Conservation (phyloP, 2,113 vertebrate genomes). For the Vulpes ferrilata region DNA sequence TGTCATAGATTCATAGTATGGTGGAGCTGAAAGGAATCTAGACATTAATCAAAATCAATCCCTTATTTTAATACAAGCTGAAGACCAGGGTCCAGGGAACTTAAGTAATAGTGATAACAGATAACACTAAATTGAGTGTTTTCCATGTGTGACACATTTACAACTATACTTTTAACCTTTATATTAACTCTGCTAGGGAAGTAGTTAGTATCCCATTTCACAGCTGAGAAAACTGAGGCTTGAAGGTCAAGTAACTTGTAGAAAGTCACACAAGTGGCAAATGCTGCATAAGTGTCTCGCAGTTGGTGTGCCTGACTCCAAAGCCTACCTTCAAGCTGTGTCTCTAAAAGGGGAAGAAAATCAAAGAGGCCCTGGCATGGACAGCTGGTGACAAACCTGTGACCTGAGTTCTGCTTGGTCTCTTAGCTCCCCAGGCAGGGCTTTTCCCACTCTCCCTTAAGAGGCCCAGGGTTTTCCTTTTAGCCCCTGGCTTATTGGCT, state of each 20-base stretch:
- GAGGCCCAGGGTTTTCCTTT: not conserved
- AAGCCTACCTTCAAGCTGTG: not conserved
- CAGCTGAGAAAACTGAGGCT: conserved; percentile 6
- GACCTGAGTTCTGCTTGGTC: not conserved
- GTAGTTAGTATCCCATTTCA: not conserved
- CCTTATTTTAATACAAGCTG: not conserved
- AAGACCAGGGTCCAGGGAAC: not conserved
- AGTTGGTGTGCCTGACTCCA: not conserved
- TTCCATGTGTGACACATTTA: not conserved
- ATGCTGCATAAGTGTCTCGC: not conserved
- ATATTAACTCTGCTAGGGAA: not conserved
- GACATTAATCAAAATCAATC: not conserved
- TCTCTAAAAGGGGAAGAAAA: not conserved
- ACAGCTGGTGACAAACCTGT: not conserved
- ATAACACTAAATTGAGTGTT: not conserved
- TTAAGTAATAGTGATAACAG: not conserved
- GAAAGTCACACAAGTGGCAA: not conserved
- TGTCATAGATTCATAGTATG: not conserved
- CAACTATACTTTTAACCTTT: not conserved
- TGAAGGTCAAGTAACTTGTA: not conserved
- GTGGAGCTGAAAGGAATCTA: not conserved
- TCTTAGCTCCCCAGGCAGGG: not conserved
- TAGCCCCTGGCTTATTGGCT: not conserved
- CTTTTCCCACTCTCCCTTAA: not conserved
- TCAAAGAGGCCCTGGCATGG: not conserved